phyloP scores from a whole-genome alignment of 2,888 invertebrate genomes.

The Ormyrus rosae region DNA sequence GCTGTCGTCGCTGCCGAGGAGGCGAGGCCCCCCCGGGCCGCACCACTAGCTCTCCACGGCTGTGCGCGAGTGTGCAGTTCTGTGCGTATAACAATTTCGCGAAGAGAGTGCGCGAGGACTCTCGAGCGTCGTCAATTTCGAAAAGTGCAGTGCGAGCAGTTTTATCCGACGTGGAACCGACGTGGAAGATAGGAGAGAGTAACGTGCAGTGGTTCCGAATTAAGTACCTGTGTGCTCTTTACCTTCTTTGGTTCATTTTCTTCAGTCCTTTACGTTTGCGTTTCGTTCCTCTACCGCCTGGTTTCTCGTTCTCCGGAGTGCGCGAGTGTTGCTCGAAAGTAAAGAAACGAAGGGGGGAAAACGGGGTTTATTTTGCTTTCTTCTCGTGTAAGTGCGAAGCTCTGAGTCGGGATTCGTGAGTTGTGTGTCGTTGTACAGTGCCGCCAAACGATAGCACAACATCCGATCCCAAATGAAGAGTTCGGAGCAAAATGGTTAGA shows the following conservation, averaged over 20 bases:
- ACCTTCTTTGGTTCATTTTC: conserved; percentile 25
- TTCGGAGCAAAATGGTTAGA: conserved; percentile 99
- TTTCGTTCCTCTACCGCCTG: conserved; percentile 6
- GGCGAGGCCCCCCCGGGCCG: conserved; percentile 1
- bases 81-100: conserved; percentile 12
- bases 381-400: conserved; percentile 36
- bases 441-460: conserved; percentile 76
- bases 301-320: conserved; percentile 12
- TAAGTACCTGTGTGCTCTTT: conserved; percentile 51
- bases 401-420: conserved; percentile 59
- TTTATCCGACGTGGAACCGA: conserved; percentile 30
- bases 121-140: neutral
- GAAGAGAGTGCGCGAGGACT: conserved; percentile 48
- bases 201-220: conserved; percentile 44
- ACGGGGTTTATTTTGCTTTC: neutral
- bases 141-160: neutral
- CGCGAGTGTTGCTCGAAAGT: conserved; percentile 33
- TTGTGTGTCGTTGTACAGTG: conserved; percentile 76
- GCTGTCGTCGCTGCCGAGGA: conserved; percentile 50
- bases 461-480: conserved; percentile 90
- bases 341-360: conserved; percentile 24
- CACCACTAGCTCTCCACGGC: neutral
- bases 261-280: conserved; percentile 29
- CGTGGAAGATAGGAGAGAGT: conserved; percentile 47
- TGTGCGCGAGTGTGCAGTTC: conserved; percentile 38